Evolutionary conservation across 2,888 invertebrate species (phyloP).

Genomic region (Nomada goodeniana): DNA sequence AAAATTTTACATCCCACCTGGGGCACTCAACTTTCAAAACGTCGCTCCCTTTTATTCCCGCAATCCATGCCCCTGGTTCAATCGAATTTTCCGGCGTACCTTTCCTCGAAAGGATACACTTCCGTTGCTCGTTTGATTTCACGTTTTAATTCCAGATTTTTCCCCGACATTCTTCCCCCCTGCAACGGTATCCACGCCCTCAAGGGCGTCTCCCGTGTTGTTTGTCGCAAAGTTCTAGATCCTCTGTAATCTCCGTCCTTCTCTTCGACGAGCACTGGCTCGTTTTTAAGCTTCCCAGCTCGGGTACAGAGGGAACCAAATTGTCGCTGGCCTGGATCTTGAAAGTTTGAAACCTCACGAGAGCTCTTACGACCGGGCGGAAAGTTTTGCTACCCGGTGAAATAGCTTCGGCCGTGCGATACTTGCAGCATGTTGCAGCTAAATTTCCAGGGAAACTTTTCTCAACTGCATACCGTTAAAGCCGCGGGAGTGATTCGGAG

Average conservation of each 20-base stretch:
- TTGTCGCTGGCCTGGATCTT: conserved; percentile 63
- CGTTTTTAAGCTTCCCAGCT: conserved; percentile 32
- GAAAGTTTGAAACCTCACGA: conserved; percentile 59
- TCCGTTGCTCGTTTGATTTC: too few species aligned
- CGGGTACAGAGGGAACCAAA: conserved; percentile 51
- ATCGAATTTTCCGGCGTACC: background rate
- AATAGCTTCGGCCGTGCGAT: conserved; percentile 60
- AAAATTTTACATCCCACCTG: conserved; percentile 46
- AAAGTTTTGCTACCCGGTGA: conserved; percentile 58
- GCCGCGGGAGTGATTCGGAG: conserved; percentile 45
- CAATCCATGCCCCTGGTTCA: background rate
- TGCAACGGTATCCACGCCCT: background rate
- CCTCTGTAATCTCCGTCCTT: background rate
- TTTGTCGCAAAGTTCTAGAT: background rate
- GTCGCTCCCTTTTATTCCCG: background rate
- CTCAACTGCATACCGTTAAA: conserved; percentile 38
- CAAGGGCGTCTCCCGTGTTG: background rate
- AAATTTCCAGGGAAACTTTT: conserved; percentile 47
- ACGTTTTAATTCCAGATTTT: background rate
- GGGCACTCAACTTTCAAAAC: conserved; percentile 19
- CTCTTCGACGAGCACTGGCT: background rate
- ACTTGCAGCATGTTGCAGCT: conserved; percentile 42
- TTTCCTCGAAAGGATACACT: background rate
- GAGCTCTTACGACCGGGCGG: conserved; percentile 58
- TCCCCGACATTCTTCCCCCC: background rate